phyloP scores from a whole-genome alignment of 2,888 invertebrate genomes.

The Athalia rosae region DNA sequence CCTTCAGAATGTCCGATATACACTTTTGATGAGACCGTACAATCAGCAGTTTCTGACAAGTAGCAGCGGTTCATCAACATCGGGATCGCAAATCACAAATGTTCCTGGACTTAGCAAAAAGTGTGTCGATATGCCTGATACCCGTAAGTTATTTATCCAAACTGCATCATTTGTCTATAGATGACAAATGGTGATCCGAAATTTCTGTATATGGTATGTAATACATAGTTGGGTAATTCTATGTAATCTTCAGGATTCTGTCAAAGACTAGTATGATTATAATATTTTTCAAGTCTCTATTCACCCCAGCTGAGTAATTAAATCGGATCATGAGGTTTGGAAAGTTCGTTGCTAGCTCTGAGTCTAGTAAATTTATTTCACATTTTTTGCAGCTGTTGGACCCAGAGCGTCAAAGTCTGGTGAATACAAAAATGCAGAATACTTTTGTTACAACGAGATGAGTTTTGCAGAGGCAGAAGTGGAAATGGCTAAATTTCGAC shows the following conservation, averaged over 20 bases:
- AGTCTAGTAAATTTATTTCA: neutral
- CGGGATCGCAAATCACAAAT: constrained; percentile 66
- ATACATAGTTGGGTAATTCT: too few relatives aligned
- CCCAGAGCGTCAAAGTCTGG: constrained; percentile 83
- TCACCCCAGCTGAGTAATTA: too few relatives aligned
- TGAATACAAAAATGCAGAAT: constrained; percentile 91
- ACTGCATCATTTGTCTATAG: too few relatives aligned
- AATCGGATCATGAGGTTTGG: too few relatives aligned
- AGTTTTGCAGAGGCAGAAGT: constrained; percentile 91
- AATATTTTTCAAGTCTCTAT: too few relatives aligned
- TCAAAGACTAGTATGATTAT: too few relatives aligned
- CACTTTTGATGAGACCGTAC: constrained; percentile 12
- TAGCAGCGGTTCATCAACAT: constrained; percentile 53
- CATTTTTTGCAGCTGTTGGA: constrained; percentile 76
- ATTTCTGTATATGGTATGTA: too few relatives aligned
- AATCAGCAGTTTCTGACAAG: constrained; percentile 23
- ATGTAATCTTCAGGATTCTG: too few relatives aligned
- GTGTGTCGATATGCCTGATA: constrained; percentile 62
- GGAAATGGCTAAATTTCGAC: constrained; percentile 86
- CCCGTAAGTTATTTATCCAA: constrained; percentile 58
- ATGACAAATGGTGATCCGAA: too few relatives aligned
- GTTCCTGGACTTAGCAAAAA: constrained; percentile 81
- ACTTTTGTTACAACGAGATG: constrained; percentile 85
- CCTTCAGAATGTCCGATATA: constrained; percentile 17
- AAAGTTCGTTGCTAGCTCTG: too few relatives aligned